Base-by-base conservation (phyloP, 2,113 vertebrate species). In the Arenaria interpres region DNA sequence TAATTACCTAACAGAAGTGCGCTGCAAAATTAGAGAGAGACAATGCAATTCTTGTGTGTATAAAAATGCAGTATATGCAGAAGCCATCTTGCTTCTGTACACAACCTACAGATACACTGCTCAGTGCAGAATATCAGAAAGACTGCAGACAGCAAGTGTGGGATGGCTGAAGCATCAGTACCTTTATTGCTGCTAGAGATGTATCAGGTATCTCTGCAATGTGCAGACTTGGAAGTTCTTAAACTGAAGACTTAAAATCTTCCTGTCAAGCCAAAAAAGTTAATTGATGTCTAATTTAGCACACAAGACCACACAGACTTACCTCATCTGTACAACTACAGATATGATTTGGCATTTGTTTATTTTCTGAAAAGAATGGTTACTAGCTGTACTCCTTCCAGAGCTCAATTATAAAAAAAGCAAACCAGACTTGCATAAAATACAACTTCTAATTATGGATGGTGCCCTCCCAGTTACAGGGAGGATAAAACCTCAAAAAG, bases 1-100 rank as follows among this genome's bases (percentile, higher is more conserved):
- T 39, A 79, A 57, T 57, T 56, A 82, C 19, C 43, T 59, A 68
- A 73, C 22, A 3, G 4, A 68, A 66, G 8, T n/a, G 57, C 30
- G 85, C 48, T 5, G 28, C 12, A 71, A 77, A 53, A 78, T 24
- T 48, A 13, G 37, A 92, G 27, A 73, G 7, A 19, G 35, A 64
- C 3, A 82, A 48, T 21, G 48, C 37, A 76, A 62, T 66, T 71
- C 56, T 14, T 43, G 37, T 35, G 39, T n/a, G 21, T 15, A 60
- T 53, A 82, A 75, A 95, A 88, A 83, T 57, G 82, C 56, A 90
- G 79, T 10, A 45, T 28, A 66, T 35, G 78, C 85, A 95, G 94
- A 80, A 94, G 90, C 63, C 85, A 93, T 91, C 85, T 85, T 82
- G 75, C 88, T 48, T 85, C 82, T 73, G 35, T 48, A 73, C 30